Evolutionary conservation across 2,797 vertebrate species (phyloP), one percentile per base, ranked within the genome.

Genomic region (Merluccius polli): DNA sequence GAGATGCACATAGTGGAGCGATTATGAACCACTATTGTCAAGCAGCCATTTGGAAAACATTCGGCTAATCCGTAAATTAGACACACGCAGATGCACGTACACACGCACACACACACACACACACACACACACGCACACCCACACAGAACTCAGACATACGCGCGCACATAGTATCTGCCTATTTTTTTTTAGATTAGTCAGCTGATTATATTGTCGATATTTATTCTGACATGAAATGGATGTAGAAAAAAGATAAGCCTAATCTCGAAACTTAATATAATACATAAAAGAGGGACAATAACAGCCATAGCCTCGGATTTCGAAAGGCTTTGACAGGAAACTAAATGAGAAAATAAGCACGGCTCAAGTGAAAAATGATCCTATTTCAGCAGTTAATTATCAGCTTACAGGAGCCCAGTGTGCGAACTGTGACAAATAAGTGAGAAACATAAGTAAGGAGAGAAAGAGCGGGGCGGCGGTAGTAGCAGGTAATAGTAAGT

Each of bases 271-370:
- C 59, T 24, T 59, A 59, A 78, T 80, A 77, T 79, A 41, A 81
- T 70, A 72, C 38, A 21, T 79, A 32, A 86, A 88, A 78, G 76
- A 78, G 73, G 83, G 77, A 75, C 63, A 75, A 75, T 79, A 78
- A 80, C 80, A 81, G 73, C 29, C 70, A 44, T 67, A 32, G 27
- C 35, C 15, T 89, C 77, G 41, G 70, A 76, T 80, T 30, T 82
- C 79, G 48, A 71, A n/a, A 86, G 65, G 80, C 75, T 81, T 76
- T 79, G 82, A 82, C 83, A 83, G 70, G 78, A 80, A 52, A 86
- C 81, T 82, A 88, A 78, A 85, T 69, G 74, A 75, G 80, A 78
- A 82, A 84, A 83, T 78, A 79, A 83, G 59, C 44, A 32, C 33
- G 72, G 10, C 21, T 32, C 65, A 29, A 77, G 75, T 71, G 70